Conservation (phyloP, 2,888 invertebrate genomes). For the Dryococelus australis region DNA sequence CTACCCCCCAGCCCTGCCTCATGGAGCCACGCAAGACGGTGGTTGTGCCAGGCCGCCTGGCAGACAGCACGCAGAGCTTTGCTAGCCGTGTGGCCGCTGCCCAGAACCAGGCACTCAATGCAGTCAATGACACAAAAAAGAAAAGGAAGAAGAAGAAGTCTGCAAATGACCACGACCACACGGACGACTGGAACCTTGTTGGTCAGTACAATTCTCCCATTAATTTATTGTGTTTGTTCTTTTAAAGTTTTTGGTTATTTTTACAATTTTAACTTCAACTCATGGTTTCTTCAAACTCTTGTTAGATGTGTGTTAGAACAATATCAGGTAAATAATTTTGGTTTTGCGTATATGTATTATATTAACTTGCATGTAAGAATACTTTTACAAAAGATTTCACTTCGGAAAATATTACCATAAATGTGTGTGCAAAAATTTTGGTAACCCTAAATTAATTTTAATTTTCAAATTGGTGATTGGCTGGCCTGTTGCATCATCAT, state of each 20-base stretch:
- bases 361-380: too few relatives aligned
- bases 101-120: conserved; percentile 36
- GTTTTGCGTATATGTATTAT: too few relatives aligned
- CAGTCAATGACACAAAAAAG: conserved; percentile 48
- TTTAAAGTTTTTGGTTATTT: neutral
- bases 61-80: neutral
- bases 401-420: too few relatives aligned
- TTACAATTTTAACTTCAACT: neutral
- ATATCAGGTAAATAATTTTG: neutral
- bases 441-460: too few relatives aligned
- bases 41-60: neutral
- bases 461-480: too few relatives aligned
- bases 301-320: neutral
- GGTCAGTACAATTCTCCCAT: conserved; percentile 38
- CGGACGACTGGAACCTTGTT: conserved; percentile 49
- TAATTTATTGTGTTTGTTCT: neutral
- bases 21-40: neutral
- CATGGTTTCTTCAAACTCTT: neutral
- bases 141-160: conserved; percentile 50
- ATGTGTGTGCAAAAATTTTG: too few relatives aligned
- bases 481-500: too few relatives aligned
- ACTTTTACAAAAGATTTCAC: too few relatives aligned
- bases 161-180: conserved; percentile 42
- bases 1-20: neutral
- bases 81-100: neutral